Conservation (phyloP, 2,888 invertebrate genomes). For the Tribolium freemani region DNA sequence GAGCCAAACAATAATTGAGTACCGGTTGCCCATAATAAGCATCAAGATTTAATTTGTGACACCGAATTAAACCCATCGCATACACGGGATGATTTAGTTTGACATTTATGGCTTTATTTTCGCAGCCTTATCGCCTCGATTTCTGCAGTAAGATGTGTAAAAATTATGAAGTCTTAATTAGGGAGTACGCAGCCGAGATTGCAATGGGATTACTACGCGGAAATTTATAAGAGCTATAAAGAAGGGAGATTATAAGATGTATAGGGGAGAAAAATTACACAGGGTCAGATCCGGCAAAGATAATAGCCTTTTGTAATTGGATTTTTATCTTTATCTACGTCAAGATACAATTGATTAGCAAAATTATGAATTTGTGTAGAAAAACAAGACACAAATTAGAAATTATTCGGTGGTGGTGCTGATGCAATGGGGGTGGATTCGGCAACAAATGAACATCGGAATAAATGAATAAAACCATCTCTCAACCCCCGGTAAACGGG, state of each 20-base stretch:
- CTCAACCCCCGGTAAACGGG: constrained; percentile 55
- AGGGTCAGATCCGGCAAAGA: constrained; percentile 52
- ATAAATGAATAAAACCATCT: constrained; percentile 60
- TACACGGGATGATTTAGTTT: constrained; percentile 40
- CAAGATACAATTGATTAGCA: constrained; percentile 29
- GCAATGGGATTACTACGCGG: constrained; percentile 55
- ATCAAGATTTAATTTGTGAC: constrained; percentile 32
- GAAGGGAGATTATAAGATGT: constrained; percentile 49
- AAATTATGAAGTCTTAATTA: constrained; percentile 65
- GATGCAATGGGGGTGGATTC: background rate
- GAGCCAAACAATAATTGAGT: background rate
- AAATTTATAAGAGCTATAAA: constrained; percentile 52
- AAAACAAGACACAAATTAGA: constrained; percentile 1
- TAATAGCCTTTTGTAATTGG: constrained; percentile 55
- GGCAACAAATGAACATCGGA: constrained; percentile 58
- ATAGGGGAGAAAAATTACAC: constrained; percentile 51
- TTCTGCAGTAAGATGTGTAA: constrained; percentile 50
- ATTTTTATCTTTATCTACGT: constrained; percentile 52
- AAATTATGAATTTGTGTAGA: constrained; percentile 23
- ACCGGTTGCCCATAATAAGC: constrained; percentile 18
- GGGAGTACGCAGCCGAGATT: constrained; percentile 56
- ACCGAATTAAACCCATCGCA: constrained; percentile 28
- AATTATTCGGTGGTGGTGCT: background rate
- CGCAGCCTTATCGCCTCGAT: constrained; percentile 36
- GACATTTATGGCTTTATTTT: constrained; percentile 42